Evolutionary conservation across 1,140 invertebrate species (phyloP).

Genomic region (Rhizoglyphus robini): DNA sequence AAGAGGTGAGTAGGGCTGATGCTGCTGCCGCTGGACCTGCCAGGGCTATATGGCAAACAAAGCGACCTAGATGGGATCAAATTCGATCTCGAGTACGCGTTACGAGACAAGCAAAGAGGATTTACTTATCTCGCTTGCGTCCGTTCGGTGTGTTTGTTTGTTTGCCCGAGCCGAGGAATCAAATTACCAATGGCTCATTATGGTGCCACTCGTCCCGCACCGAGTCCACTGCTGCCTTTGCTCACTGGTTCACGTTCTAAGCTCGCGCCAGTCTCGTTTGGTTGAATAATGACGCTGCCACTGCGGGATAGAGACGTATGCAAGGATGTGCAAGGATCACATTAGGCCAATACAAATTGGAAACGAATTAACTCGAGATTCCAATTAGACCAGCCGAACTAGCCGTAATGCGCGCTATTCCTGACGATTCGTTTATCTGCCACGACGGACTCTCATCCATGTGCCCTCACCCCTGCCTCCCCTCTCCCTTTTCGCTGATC

Average conservation of each 20-base stretch:
- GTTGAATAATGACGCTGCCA: slow-evolving; percentile 9
- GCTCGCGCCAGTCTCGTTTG: background rate
- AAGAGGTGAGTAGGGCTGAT: background rate
- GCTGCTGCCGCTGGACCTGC: background rate
- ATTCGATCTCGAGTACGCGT: background rate
- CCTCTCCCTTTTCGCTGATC: background rate
- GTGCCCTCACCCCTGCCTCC: background rate
- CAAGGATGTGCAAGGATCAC: background rate
- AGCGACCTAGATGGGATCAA: slow-evolving; percentile 10
- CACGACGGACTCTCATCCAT: too few relatives aligned
- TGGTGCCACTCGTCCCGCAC: slow-evolving; percentile 3
- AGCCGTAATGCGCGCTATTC: background rate
- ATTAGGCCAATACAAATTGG: slow-evolving; percentile 1
- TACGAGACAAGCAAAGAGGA: background rate
- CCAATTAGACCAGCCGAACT: slow-evolving; percentile 1
- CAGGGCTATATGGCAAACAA: background rate
- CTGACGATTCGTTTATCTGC: background rate
- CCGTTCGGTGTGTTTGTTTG: slow-evolving; percentile 2
- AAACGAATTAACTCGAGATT: slow-evolving; percentile 15
- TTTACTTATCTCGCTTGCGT: slow-evolving; percentile 6
- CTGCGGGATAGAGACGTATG: background rate
- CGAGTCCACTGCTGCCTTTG: background rate
- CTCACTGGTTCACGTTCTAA: too few relatives aligned
- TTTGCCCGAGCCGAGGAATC: slow-evolving; percentile 6
- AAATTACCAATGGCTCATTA: slow-evolving; percentile 8